A percentile compares a stretch with the other conserved stretches of the same genome.
These are phyloP conservation scores for Protophormia terraenovae DNA, from an alignment of 2,888 invertebrate species.

Conservation along the genomic window DNA sequence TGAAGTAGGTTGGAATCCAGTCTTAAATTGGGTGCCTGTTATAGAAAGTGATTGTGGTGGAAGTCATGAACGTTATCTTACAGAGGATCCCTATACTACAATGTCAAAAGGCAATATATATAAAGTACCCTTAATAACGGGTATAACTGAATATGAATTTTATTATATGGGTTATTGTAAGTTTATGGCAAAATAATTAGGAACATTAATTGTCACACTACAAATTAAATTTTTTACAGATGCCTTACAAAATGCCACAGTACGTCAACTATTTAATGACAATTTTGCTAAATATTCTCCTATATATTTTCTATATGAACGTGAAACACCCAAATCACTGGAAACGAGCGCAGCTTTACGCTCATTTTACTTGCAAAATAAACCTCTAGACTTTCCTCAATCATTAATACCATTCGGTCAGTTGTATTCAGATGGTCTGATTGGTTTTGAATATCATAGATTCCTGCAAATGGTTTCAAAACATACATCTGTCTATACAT, in stretches of 20 bases:
- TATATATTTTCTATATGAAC: conserved; percentile 79
- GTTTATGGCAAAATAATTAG: too few relatives aligned
- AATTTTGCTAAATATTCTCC: conserved; percentile 75
- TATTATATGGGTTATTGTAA: conserved; percentile 82
- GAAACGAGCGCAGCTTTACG: conserved; percentile 71
- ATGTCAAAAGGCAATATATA: conserved; percentile 83
- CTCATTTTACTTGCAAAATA: conserved; percentile 72
- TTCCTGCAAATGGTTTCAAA: conserved; percentile 83
- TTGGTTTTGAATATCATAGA: conserved; percentile 84
- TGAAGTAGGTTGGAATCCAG: conserved; percentile 75
- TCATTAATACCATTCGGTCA: conserved; percentile 73
- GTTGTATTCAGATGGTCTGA: conserved; percentile 83
- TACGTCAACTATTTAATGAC: conserved; percentile 73
- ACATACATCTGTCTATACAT: conserved; percentile 84
- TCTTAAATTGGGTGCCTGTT: conserved; percentile 84
- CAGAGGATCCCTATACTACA: conserved; percentile 83
- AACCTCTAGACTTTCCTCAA: conserved; percentile 61
- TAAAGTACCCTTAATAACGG: conserved; percentile 85
- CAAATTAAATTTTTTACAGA: conserved; percentile 76
- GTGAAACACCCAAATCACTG: conserved; percentile 76
- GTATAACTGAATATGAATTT: conserved; percentile 86
- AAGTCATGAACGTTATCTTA: conserved; percentile 84
- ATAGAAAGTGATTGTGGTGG: conserved; percentile 85
- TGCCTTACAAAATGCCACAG: conserved; percentile 82
- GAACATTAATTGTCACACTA: too few relatives aligned